Base-by-base conservation (phyloP, 2,888 invertebrate genomes). In the Halictus quadricinctus region DNA sequence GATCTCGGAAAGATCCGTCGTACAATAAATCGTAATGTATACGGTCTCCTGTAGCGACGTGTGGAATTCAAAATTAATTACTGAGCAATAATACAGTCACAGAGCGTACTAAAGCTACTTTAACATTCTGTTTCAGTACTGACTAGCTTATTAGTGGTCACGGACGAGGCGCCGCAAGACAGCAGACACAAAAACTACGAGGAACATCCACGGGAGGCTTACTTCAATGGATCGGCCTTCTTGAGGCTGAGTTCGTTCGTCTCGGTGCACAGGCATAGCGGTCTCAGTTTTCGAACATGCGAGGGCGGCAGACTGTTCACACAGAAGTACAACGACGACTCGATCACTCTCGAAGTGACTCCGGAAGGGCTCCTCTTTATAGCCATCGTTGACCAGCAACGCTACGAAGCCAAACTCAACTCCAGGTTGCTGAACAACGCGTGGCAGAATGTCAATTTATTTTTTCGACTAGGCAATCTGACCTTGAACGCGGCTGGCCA, bases 201-300 rank as follows among this genome's bases (percentile, higher is more conserved):
- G 74, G 92, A 92, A 66, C 84, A 96, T 90, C 95, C 96, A 80
- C 96, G 97, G 80, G 98, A 98, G 95, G 98, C 97, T 72, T 98
- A 97, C 95, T 97, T 98, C 95, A 97, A 98, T 95, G 97, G 97
- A 90, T 97, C 97, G 91, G 96, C 97, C 36, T 97, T 97, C 94
- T 95, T 98, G 89, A 96, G 97, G 93, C 95, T 98, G 89, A 95
- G 96, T 88, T 96, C 96, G 85, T 97, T 97, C 81, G 96, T 98
- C 93, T 97, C 97, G 83, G 96, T 98, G 91, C 97, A 97, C 94
- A 96, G 97, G 93, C 97, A 97, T 92, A 97, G 97, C 87, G 98
- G 98, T 46, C 96, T 98, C 90, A 97, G 97, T 95, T 98, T 97
- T 95, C 96, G 97, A 91, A 97, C 97, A 10, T 98, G 98, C 95